A percentile compares a stretch with the other conserved stretches of the same genome.
Conservation (phyloP, 1,140 invertebrate species). For the Euglossa dilemma region DNA sequence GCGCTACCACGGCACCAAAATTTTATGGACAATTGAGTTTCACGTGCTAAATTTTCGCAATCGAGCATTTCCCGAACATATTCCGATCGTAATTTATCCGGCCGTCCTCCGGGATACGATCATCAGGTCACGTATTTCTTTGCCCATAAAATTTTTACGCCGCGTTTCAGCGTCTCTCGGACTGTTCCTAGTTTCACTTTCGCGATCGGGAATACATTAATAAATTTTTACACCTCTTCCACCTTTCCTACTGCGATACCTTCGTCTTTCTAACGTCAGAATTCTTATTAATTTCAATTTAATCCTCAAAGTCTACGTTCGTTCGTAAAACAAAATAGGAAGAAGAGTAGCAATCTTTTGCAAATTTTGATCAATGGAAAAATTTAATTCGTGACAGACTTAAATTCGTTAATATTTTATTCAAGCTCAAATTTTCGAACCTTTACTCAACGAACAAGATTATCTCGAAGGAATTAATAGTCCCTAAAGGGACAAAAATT, state of each 20-base stretch:
- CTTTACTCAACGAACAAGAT: no score
- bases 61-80: not conserved
- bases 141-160: not conserved
- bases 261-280: no score
- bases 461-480: no score
- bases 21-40: conserved; percentile 7
- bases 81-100: conserved; percentile 13
- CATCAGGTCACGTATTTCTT: not conserved
- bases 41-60: not conserved
- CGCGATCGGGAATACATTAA: not conserved
- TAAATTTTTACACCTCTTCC: not conserved
- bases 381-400: no score
- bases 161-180: not conserved
- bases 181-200: not conserved
- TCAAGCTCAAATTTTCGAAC: no score
- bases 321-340: no score
- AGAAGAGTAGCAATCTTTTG: no score
- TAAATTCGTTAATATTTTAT: no score
- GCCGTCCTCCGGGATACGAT: not conserved
- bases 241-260: no score
- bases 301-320: no score
- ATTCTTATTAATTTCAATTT: no score
- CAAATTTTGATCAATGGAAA: no score
- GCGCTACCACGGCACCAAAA: not conserved
- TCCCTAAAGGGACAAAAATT: not conserved